A percentile compares a stretch with the other conserved stretches of the same genome.
These are phyloP conservation scores for Ammodytes marinus DNA, from an alignment of 2,113 vertebrate genomes.

Conservation along the genomic window DNA sequence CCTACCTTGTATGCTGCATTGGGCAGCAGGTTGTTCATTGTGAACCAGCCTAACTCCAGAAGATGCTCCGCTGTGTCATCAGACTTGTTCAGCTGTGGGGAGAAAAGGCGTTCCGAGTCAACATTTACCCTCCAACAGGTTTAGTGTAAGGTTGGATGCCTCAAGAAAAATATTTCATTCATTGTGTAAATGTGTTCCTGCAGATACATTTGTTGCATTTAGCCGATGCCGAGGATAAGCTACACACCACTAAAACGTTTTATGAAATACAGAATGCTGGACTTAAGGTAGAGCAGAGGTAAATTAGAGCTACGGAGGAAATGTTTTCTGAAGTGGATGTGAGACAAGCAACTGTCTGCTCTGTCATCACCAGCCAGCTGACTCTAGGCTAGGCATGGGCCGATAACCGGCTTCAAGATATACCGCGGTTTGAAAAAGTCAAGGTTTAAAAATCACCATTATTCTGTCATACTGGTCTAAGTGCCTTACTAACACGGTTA, in stretches of 20 bases:
- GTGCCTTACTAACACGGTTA: too few species aligned
- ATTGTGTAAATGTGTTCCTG: not conserved
- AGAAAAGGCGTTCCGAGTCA: constrained; percentile 36
- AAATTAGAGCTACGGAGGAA: not conserved
- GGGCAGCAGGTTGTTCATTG: constrained; percentile 98
- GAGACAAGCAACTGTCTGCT: not conserved
- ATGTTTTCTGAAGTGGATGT: not conserved
- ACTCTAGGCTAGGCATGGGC: too few species aligned
- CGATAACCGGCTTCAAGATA: too few species aligned
- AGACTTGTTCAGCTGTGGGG: constrained; percentile 93
- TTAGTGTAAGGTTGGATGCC: too few species aligned
- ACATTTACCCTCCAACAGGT: not conserved
- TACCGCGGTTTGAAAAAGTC: too few species aligned
- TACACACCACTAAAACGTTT: not conserved
- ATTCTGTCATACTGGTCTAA: too few species aligned
- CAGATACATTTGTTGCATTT: too few species aligned
- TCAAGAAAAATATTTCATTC: not conserved
- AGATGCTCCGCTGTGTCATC: constrained; percentile 98
- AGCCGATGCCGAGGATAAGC: too few species aligned
- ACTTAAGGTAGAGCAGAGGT: not conserved
- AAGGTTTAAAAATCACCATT: too few species aligned
- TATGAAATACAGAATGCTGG: not conserved
- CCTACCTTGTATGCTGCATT: constrained; percentile 95
- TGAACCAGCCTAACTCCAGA: constrained; percentile 97
- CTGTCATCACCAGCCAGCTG: not conserved